These are phyloP conservation scores for Eurytemora carolleeae DNA, from an alignment of 1,140 invertebrate species.

Conservation along the genomic window DNA sequence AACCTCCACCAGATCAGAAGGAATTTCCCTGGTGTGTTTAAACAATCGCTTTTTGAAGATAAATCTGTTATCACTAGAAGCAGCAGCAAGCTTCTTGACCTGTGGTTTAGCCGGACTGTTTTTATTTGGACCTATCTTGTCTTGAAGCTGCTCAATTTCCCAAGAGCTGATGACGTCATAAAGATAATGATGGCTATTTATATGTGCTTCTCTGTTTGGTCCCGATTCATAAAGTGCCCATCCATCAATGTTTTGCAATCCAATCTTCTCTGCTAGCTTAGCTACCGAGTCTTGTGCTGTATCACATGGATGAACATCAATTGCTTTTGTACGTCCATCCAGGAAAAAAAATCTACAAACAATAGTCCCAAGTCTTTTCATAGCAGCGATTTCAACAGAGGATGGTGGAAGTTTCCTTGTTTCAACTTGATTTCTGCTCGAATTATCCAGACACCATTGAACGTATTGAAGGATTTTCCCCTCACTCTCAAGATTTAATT, in stretches of 20 bases:
- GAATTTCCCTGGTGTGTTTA: conserved; percentile 61
- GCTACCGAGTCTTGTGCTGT: conserved; percentile 71
- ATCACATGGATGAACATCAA: conserved; percentile 82
- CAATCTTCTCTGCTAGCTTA: conserved; percentile 70
- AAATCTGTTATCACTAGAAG: conserved; percentile 71
- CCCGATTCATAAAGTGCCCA: conserved; percentile 65
- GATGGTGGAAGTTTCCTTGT: conserved; percentile 47
- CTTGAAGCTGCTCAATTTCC: conserved; percentile 39
- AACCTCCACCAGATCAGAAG: conserved; percentile 88
- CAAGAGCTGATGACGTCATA: conserved; percentile 84
- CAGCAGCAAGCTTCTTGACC: conserved; percentile 35
- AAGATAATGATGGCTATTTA: conserved; percentile 74
- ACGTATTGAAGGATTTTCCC: conserved; percentile 60
- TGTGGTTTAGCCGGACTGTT: neutral
- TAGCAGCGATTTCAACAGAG: conserved; percentile 76
- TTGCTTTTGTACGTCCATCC: conserved; percentile 81
- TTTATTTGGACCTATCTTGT: neutral
- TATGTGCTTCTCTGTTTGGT: conserved; percentile 55
- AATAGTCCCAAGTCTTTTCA: conserved; percentile 70
- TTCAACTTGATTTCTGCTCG: conserved; percentile 56
- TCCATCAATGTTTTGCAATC: conserved; percentile 57
- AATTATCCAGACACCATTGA: conserved; percentile 81
- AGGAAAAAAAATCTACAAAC: conserved; percentile 87
- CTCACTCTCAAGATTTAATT: conserved; percentile 45
- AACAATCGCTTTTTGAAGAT: conserved; percentile 80